Base-by-base conservation (phyloP, 1,140 invertebrate species). In the Pogonomyrmex californicus region DNA sequence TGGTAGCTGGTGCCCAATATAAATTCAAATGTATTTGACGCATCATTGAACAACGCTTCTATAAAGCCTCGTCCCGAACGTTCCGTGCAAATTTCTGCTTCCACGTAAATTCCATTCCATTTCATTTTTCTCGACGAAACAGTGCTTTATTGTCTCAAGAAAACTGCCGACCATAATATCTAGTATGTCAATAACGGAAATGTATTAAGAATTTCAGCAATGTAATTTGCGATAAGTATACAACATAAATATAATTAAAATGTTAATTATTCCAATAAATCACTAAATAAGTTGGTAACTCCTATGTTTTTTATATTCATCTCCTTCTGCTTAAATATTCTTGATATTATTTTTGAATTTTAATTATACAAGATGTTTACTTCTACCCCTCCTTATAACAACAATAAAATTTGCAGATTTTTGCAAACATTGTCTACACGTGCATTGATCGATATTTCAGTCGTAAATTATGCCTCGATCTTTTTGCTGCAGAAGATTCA, bases 11-110 rank as follows among this genome's bases (percentile, higher is more conserved):
- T 62, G 58, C 60, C 66, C 65, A 54, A 82, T 86, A 56, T 73
- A 81, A 79, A 86, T 86, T 87, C 79, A 78, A 79, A 85, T 85
- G 56, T 85, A 85, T 89, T 76, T 79, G 88, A 89, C 65, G 65
- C 51, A 58, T 89, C 49, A 82, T 86, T 63, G 44, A 44, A 56
- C 79, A 60, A 83, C 51, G 54, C 68, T 73, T 23, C 68, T 58
- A 75, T 73, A 75, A 60, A 83, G 54, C 17, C 41, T 38, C 36
- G 54, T 9, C 68, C 58, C 41, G 23, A 23, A 23, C n/a, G 38
- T 62, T 38, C 41, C 68, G 68, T 41, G 56, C 7, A 73, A 83
- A 75, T 83, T 73, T 75, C 56, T 47, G 79, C 75, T 75, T 60
- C 4, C 68, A 44, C 54, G 68, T 62, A 75, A 83, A 83, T 75